A percentile compares a stretch with the other conserved stretches of the same genome.
Evolutionary conservation across 2,797 vertebrate species (phyloP).

Genomic region (Sitta carolinensis): DNA sequence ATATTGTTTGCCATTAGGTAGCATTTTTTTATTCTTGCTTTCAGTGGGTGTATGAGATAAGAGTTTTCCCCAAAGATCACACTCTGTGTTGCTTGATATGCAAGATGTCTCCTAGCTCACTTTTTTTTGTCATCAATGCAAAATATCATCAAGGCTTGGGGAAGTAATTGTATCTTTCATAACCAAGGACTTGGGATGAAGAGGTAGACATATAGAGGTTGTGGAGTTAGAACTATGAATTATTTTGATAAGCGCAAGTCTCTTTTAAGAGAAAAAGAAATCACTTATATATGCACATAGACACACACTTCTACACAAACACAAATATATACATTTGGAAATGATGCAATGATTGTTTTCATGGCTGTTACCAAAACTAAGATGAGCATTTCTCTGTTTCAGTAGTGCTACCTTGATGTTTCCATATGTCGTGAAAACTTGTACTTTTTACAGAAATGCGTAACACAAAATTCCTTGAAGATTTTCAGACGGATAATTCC

Average conservation of each 20-base stretch:
- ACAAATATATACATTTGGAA: not conserved
- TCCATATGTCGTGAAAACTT: not conserved
- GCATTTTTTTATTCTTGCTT: not conserved
- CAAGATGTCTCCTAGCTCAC: not conserved
- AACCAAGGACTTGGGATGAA: not conserved
- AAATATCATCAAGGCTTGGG: not conserved
- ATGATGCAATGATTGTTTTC: not conserved
- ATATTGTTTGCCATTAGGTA: not conserved
- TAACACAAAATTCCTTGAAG: not conserved
- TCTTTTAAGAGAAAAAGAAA: fast-evolving
- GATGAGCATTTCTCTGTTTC: not conserved
- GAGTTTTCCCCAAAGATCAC: not conserved
- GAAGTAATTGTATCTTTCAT: not conserved
- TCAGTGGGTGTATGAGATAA: not conserved
- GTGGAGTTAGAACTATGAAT: not conserved
- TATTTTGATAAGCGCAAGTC: not conserved
- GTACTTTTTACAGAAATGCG: not conserved
- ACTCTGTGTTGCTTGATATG: not conserved
- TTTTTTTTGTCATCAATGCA: not conserved
- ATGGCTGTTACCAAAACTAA: not conserved
- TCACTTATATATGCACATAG: not conserved
- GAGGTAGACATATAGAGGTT: not conserved
- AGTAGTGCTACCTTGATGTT: not conserved
- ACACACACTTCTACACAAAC: not conserved
- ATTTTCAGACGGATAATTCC: not conserved